Evolutionary conservation across 1,140 invertebrate genomes (phyloP).

Genomic region (Papilio helenus): DNA sequence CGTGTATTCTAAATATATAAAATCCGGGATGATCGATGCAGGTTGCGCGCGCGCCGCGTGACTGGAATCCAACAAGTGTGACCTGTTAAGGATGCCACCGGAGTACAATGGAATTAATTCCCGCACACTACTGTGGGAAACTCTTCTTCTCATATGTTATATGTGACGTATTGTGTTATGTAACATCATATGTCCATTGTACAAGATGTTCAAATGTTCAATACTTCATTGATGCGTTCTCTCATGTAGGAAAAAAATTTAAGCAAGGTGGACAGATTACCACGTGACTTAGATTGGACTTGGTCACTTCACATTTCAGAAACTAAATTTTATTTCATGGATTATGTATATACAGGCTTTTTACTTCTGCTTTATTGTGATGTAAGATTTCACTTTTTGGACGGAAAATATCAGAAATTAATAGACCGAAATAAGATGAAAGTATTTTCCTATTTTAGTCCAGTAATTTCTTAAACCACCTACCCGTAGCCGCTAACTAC

Average conservation of each 20-base stretch:
- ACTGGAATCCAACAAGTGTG: conserved; percentile 67
- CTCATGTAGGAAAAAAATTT: neutral
- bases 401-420: neutral
- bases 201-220: neutral
- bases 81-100: conserved; percentile 66
- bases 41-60: conserved; percentile 67
- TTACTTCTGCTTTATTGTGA: neutral
- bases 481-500: neutral
- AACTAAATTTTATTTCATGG: neutral
- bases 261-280: neutral
- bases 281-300: neutral
- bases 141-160: conserved; percentile 3
- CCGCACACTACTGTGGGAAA: conserved; percentile 27
- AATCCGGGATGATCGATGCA: conserved; percentile 61
- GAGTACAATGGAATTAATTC: conserved; percentile 46
- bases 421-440: neutral
- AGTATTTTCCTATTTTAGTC: neutral
- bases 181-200: conserved; percentile 14
- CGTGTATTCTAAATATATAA: conserved; percentile 26
- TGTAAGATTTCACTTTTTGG: neutral
- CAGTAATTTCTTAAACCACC: neutral
- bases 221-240: neutral
- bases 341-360: neutral
- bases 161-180: conserved; percentile 22
- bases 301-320: neutral